These are phyloP conservation scores for Pteronura brasiliensis DNA, from an alignment of 2,113 vertebrate species.

Conservation along the genomic window DNA sequence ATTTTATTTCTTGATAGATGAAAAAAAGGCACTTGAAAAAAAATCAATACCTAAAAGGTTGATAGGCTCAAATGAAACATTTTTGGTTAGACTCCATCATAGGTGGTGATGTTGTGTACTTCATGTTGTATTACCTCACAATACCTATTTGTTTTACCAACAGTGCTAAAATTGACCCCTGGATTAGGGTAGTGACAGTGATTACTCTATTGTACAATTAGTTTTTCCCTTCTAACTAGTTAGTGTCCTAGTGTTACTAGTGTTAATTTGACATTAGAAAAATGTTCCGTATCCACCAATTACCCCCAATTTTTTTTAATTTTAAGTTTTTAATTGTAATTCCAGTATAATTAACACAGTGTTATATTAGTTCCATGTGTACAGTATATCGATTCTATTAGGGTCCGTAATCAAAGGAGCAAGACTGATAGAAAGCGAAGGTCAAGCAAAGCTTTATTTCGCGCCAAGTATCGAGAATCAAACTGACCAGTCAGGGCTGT, in stretches of 20 bases:
- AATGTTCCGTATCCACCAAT: not conserved
- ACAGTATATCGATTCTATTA: not conserved
- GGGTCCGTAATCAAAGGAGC: too few relatives aligned
- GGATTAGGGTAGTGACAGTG: not conserved
- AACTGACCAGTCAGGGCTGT: too few relatives aligned
- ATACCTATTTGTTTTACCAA: not conserved
- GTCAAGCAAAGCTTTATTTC: too few relatives aligned
- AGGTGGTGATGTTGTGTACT: not conserved
- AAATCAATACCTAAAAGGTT: not conserved
- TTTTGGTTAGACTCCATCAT: not conserved
- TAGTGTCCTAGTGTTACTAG: not conserved
- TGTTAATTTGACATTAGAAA: not conserved
- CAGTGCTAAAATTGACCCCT: not conserved
- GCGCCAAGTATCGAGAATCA: too few relatives aligned
- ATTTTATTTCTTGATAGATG: not conserved
- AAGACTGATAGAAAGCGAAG: too few relatives aligned
- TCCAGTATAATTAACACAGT: not conserved
- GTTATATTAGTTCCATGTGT: not conserved
- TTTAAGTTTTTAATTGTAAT: not conserved
- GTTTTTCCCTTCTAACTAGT: not conserved
- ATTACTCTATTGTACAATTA: not conserved
- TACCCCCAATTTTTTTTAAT: not conserved
- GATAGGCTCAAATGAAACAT: not conserved
- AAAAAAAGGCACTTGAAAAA: not conserved
- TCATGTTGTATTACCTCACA: not conserved